These are phyloP conservation scores for Phylloscopus trochilus DNA, from an alignment of 2,113 vertebrate species.

Conservation along the genomic window DNA sequence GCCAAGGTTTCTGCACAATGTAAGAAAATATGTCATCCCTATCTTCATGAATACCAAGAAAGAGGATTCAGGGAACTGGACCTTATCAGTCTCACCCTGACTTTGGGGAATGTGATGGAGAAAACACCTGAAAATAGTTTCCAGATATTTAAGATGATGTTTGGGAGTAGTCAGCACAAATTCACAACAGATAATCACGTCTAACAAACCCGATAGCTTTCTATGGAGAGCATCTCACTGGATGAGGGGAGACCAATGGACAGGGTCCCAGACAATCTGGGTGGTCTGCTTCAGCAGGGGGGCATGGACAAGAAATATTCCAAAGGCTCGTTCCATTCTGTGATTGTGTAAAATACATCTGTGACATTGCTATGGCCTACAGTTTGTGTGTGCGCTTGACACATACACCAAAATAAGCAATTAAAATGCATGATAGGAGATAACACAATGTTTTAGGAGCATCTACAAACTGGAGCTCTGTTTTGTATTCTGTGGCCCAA, in stretches of 20 bases:
- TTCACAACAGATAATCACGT: not conserved
- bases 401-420: not conserved
- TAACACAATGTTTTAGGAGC: not conserved
- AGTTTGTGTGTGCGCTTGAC: not conserved
- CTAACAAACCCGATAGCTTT: not conserved
- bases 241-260: not conserved
- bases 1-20: not conserved
- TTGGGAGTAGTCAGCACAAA: not conserved
- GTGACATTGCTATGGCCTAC: not conserved
- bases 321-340: not conserved
- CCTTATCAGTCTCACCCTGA: not conserved
- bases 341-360: not conserved
- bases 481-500: not conserved
- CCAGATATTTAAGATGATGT: not conserved
- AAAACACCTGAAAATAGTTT: not conserved
- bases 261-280: not conserved
- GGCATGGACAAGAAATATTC: not conserved
- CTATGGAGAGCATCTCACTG: not conserved
- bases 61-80: not conserved
- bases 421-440: not conserved
- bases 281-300: not conserved
- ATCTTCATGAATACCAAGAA: not conserved
- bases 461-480: not conserved
- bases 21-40: not conserved
- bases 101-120: not conserved